These are phyloP conservation scores for Drosophila hamatofila DNA, from an alignment of 2,888 invertebrate genomes.

Conservation along the genomic window DNA sequence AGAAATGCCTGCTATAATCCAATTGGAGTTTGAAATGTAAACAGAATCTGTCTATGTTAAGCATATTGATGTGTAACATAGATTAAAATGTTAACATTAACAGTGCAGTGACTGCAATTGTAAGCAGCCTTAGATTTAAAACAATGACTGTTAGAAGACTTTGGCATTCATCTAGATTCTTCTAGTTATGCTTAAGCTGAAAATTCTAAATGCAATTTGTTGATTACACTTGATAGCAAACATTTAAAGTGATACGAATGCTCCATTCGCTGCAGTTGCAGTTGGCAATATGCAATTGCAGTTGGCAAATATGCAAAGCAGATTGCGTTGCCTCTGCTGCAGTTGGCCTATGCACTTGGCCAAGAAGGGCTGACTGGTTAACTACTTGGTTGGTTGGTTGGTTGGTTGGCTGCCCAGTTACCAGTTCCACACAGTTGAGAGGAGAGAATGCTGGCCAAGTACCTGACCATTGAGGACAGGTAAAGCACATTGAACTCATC, in stretches of 20 bases:
- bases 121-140: too few species aligned
- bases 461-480: slow-evolving; percentile 59
- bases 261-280: slow-evolving; percentile 16
- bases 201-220: slow-evolving; percentile 13
- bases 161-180: too few species aligned
- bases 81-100: neutral
- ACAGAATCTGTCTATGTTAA: neutral
- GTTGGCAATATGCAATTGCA: slow-evolving; percentile 11
- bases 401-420: slow-evolving; percentile 38
- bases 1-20: neutral
- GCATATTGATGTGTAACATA: neutral
- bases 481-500: slow-evolving; percentile 78
- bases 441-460: slow-evolving; percentile 46
- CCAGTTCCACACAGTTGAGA: slow-evolving; percentile 45
- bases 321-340: slow-evolving; percentile 37
- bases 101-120: neutral
- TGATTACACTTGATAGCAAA: slow-evolving; percentile 29
- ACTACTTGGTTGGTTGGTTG: neutral
- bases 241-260: slow-evolving; percentile 23
- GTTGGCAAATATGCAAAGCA: slow-evolving; percentile 55
- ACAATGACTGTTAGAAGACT: too few species aligned
- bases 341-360: slow-evolving; percentile 53
- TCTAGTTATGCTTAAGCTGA: neutral
- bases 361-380: slow-evolving; percentile 52
- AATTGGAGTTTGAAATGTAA: slow-evolving; percentile 1